These are phyloP conservation scores for Datnioides undecimradiatus DNA, from an alignment of 2,113 vertebrate species.

Conservation along the genomic window DNA sequence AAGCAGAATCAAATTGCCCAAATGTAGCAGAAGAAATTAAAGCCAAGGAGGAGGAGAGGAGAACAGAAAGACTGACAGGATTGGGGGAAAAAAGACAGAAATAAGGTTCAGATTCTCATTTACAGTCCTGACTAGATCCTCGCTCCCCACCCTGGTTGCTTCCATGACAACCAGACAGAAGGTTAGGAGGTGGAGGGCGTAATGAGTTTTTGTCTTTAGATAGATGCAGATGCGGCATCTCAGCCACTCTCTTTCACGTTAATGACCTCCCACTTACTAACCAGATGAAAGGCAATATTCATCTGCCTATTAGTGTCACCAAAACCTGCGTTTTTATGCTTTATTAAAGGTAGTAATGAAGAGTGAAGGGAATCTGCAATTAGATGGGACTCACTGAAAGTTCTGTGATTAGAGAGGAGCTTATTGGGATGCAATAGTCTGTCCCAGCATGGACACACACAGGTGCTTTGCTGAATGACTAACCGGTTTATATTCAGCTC, in stretches of 20 bases:
- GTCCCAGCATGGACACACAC: not conserved
- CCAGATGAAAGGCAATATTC: slow-evolving; percentile 28
- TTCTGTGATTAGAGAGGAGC: slow-evolving; percentile 13
- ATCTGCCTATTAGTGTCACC: slow-evolving; percentile 27
- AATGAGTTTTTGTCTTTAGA: slow-evolving; percentile 69
- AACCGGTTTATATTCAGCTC: slow-evolving; percentile 36
- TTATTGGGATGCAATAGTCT: slow-evolving; percentile 24
- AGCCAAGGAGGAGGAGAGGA: not conserved
- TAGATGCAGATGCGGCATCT: slow-evolving; percentile 36
- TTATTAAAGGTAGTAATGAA: slow-evolving; percentile 22
- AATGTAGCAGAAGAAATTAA: not conserved
- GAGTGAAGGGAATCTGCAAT: not conserved
- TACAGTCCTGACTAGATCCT: slow-evolving; percentile 56
- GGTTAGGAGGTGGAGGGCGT: slow-evolving; percentile 67
- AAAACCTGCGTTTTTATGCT: slow-evolving; percentile 24
- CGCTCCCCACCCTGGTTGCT: slow-evolving; percentile 59
- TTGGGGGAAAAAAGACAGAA: not conserved
- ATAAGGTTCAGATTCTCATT: slow-evolving; percentile 56
- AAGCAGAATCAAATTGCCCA: not conserved
- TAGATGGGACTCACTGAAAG: not conserved
- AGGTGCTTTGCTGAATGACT: slow-evolving; percentile 15
- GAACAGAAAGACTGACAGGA: slow-evolving; percentile 6
- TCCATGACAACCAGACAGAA: slow-evolving; percentile 78
- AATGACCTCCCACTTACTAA: slow-evolving; percentile 52
- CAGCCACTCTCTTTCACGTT: slow-evolving; percentile 19